These are phyloP conservation scores for Drosophila suboccidentalis DNA, from an alignment of 2,888 invertebrate genomes.

Conservation along the genomic window DNA sequence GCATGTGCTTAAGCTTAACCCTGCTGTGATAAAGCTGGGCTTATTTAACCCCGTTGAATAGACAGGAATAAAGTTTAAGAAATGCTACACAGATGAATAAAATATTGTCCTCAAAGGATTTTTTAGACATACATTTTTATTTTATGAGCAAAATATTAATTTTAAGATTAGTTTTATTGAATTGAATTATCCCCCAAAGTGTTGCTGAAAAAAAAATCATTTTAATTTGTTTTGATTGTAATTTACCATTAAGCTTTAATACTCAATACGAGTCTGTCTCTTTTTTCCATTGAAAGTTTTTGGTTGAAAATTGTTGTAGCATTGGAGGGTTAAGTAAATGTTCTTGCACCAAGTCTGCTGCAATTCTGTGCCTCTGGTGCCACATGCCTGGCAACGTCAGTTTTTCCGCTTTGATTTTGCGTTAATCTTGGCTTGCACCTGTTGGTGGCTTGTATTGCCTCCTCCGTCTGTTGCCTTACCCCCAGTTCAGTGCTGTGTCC, in stretches of 20 bases:
- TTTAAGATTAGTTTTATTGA: too few relatives aligned
- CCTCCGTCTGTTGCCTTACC: slow-evolving; percentile 1
- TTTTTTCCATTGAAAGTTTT: background rate
- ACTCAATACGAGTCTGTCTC: background rate
- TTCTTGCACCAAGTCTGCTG: slow-evolving; percentile 52
- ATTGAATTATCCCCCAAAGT: too few relatives aligned
- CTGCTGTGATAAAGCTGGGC: background rate
- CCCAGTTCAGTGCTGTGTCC: background rate
- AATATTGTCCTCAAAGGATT: too few relatives aligned
- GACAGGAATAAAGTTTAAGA: background rate
- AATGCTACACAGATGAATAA: too few relatives aligned
- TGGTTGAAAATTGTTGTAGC: background rate
- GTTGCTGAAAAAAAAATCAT: too few relatives aligned
- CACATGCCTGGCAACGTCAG: slow-evolving; percentile 58
- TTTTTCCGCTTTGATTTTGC: slow-evolving; percentile 79
- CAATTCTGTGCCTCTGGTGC: slow-evolving; percentile 34
- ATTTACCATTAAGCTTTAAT: too few relatives aligned
- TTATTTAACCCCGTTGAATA: background rate
- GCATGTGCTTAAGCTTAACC: slow-evolving; percentile 45
- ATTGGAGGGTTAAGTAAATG: slow-evolving; percentile 59
- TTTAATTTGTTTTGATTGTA: too few relatives aligned
- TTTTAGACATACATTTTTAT: too few relatives aligned
- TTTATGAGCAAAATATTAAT: too few relatives aligned
- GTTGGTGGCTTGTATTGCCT: slow-evolving; percentile 45
- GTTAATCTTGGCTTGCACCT: slow-evolving; percentile 79